Evolutionary conservation across 2,888 invertebrate genomes (phyloP), one percentile per base, ranked within the genome.

Genomic region (Iphiclides podalirius): DNA sequence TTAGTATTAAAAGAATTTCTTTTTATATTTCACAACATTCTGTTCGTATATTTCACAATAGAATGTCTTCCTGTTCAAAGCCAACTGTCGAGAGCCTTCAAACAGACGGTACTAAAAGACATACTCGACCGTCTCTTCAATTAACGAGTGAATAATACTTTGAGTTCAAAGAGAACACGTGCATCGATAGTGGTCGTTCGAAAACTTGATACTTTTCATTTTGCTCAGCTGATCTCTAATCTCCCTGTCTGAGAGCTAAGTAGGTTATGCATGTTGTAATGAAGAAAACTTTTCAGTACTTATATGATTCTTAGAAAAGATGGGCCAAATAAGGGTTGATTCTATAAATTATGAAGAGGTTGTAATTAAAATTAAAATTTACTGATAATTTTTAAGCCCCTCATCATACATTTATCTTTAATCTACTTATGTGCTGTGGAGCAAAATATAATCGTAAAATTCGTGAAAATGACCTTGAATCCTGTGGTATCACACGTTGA

Each of bases 111-210:
- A 42, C 33, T 42, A 42, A 42, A 47, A 47, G 34, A 47, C 34
- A 47, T 47, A 39, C 39, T 40, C 26, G 34, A 41, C 26, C 47
- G 41, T 41, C 47, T 47, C 35, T 47, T 41, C 47, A 47, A 47
- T 47, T 47, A 40, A 39, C 47, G 26, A 40, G 39, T 40, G 40
- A 40, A 34, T 40, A 40, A 47, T 47, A 43, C 43, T 43, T 26
- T 6, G 35, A 13, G 28, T 28, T 28, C 40, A 40, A 47, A 47
- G 35, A 26, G 47, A 23, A 35, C 26, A 28, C 41, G 47, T 36
- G 36, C 40, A 41, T 31, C 41, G 47, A 47, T 47, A 41, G 41
- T 26, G 35, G 14, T 36, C 35, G 12, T 43, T 35, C 13, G 20
- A 43, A 34, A 23, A 16, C 35, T 23, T 15, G 14, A 13, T 23